Conservation (phyloP, 2,113 vertebrate species). For the Microtus montanus region DNA sequence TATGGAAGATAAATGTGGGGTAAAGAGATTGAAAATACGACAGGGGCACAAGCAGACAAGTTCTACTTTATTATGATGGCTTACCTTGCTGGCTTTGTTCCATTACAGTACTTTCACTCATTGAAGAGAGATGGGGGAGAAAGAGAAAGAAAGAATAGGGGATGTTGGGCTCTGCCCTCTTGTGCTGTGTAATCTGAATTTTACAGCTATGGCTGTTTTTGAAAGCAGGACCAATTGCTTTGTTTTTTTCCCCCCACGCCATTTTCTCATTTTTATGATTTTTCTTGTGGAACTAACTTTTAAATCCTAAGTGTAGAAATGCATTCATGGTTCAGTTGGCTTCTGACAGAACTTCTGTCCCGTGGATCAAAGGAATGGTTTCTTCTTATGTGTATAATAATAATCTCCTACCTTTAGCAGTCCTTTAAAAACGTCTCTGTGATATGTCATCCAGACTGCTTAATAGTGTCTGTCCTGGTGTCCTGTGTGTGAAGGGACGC, state of each 20-base stretch:
- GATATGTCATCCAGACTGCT: conserved; percentile 48
- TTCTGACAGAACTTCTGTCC: conserved; percentile 57
- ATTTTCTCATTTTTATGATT: conserved; percentile 43
- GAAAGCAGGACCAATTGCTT: background rate
- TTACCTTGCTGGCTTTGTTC: background rate
- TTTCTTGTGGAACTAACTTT: conserved; percentile 17
- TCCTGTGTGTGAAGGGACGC: conserved; percentile 27
- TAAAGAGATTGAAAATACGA: background rate
- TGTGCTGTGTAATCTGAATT: background rate
- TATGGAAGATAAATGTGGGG: background rate
- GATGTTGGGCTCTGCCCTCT: no score
- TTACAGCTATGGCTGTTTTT: background rate
- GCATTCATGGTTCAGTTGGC: conserved; percentile 27
- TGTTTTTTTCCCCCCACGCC: background rate
- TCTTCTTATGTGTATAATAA: conserved; percentile 67
- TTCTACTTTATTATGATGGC: background rate
- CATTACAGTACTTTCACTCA: background rate
- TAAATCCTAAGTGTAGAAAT: conserved; percentile 37
- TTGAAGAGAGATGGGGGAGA: background rate
- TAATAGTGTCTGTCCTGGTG: conserved; percentile 60
- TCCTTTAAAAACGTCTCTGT: conserved; percentile 66
- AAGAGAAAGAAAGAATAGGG: background rate
- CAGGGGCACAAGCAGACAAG: background rate
- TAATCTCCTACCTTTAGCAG: conserved; percentile 56
- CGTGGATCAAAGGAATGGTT: conserved; percentile 66